Evolutionary conservation across 2,888 invertebrate genomes (phyloP), one percentile per base, ranked within the genome.

Genomic region (Lomographa bimaculata): DNA sequence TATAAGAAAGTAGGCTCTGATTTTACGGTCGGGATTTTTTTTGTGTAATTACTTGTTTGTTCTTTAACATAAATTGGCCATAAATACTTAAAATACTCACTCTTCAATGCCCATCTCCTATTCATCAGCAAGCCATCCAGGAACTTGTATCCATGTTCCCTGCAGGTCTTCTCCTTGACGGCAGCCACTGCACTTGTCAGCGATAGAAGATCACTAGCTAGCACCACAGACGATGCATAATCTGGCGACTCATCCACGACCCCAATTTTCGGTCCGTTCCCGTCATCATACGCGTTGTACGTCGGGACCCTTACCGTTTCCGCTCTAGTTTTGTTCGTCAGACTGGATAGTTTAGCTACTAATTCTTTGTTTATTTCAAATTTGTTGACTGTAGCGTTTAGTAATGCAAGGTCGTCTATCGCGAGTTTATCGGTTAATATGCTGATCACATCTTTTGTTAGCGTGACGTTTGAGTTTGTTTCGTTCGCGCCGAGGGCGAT

Each of bases 51-150:
- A n/a, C n/a, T n/a, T n/a, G n/a, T n/a, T n/a, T n/a, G n/a, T n/a
- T n/a, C n/a, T n/a, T n/a, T n/a, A n/a, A n/a, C n/a, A n/a, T n/a
- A n/a, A n/a, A n/a, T n/a, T n/a, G n/a, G n/a, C n/a, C n/a, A n/a
- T n/a, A n/a, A n/a, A n/a, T n/a, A n/a, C n/a, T n/a, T n/a, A n/a
- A n/a, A n/a, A n/a, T 12, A 90, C 91, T 90, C 58, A 91, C 91
- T 90, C 65, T 90, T 84, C 51, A 91, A 65, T n/a, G 91, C 90
- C 91, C 91, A 91, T 71, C 85, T 73, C 56, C 90, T 89, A 53
- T 90, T 89, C 60, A 71, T 63, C 5, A 86, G 71, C 39, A 91
- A 64, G 37, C 89, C 90, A 56, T 89, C 79, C 46, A 91, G 57
- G 21, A 90, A 85, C 35, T 74, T 70, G 45, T 80, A 79, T 0